Percentiles rank a stretch among this genome's conserved stretches.
Evolutionary conservation across 1,140 invertebrate species (phyloP).

Genomic region (Choristoneura fumiferana): DNA sequence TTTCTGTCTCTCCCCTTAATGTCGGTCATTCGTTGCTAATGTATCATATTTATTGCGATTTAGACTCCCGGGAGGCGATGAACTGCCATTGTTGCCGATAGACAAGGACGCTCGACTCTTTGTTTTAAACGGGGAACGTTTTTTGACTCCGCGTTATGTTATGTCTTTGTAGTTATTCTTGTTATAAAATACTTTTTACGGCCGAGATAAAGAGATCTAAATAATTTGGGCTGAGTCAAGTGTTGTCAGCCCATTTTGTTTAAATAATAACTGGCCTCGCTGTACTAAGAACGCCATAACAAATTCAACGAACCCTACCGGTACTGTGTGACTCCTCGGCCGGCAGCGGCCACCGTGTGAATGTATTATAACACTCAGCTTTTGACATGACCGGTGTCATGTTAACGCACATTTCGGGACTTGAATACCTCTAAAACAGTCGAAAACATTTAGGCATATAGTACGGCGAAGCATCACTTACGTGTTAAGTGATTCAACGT

Average conservation of each 20-base stretch:
- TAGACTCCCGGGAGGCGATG: conserved; percentile 50
- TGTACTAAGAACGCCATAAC: conserved; percentile 74
- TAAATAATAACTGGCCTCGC: conserved; percentile 66
- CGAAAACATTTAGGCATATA: conserved; percentile 33
- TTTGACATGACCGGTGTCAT: conserved; percentile 58
- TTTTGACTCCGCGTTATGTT: conserved; percentile 16
- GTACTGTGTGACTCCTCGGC: conserved; percentile 64
- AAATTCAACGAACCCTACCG: conserved; percentile 78
- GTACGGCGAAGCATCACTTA: background rate
- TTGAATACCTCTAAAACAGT: conserved; percentile 51
- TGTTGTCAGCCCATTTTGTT: conserved; percentile 68
- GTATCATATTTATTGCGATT: conserved; percentile 72
- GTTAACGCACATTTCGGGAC: conserved; percentile 60
- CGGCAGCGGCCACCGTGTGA: conserved; percentile 68
- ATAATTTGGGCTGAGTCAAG: conserved; percentile 55
- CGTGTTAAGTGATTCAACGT: background rate
- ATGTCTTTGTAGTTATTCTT: conserved; percentile 1
- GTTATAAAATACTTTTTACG: conserved; percentile 17
- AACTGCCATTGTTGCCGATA: conserved; percentile 51
- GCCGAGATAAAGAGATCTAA: conserved; percentile 34
- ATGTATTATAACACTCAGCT: conserved; percentile 57
- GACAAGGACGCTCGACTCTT: conserved; percentile 53
- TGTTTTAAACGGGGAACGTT: conserved; percentile 35
- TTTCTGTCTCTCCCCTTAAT: conserved; percentile 74
- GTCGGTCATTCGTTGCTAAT: conserved; percentile 74